Evolutionary conservation across 64 coral and sea anemone species (phyloP).

Genomic region (Trachythela sp.): DNA sequence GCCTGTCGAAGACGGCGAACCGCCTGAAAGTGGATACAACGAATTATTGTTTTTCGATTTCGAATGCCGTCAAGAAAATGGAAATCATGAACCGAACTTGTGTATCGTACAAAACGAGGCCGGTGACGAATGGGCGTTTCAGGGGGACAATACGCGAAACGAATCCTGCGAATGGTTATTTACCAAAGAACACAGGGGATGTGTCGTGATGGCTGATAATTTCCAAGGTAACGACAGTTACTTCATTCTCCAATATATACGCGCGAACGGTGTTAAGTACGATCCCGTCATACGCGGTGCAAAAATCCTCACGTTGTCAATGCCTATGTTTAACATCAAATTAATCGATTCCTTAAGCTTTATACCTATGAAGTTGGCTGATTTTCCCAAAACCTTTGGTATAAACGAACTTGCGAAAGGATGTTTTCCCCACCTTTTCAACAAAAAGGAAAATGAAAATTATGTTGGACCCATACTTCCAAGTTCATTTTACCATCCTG

Average conservation of each 20-base stretch:
- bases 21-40: neutral
- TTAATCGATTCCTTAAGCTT: neutral
- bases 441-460: no score
- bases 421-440: no score
- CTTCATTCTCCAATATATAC: neutral
- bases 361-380: neutral
- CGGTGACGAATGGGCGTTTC: no score
- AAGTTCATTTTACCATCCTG: no score
- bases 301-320: neutral
- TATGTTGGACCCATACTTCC: no score
- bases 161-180: constrained; percentile 6
- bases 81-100: no score
- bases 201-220: neutral
- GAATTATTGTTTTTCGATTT: no score
- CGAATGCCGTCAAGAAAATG: no score
- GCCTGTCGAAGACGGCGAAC: neutral
- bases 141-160: no score
- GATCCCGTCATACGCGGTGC: neutral
- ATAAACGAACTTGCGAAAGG: no score
- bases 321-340: neutral
- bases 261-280: neutral
- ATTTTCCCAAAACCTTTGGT: no score
- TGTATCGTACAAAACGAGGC: no score
- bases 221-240: neutral
- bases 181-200: neutral